Evolutionary conservation across 2,113 vertebrate genomes (phyloP).

Genomic region (zebrafish (Danio rerio)): GRCz12tu NC_133191.1:2808501-2809000

Average conservation of each 20-base stretch:
- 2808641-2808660: constrained; percentile 54
- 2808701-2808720: constrained; percentile 65
- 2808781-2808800: constrained; percentile 17
- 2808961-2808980: too few relatives aligned
- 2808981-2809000: too few relatives aligned
- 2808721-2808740: constrained; percentile 64
- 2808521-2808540: constrained; percentile 35
- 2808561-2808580: constrained; percentile 56
- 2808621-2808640: constrained; percentile 52
- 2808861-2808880: not conserved
- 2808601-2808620: constrained; percentile 47
- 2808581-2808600: constrained; percentile 61
- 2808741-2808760: constrained; percentile 42
- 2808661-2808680: constrained; percentile 62
- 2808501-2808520: constrained; percentile 61
- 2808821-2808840: constrained; percentile 3
- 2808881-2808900: not conserved
- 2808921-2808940: not conserved
- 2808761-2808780: constrained; percentile 13
- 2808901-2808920: not conserved
- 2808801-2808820: constrained; percentile 16
- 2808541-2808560: constrained; percentile 37
- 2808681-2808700: constrained; percentile 64
- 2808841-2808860: not conserved
- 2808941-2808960: too few relatives aligned